Evolutionary conservation across 2,888 invertebrate species (phyloP), one percentile per base, ranked within the genome.

Genomic region (Cryptophagus acutangulus): DNA sequence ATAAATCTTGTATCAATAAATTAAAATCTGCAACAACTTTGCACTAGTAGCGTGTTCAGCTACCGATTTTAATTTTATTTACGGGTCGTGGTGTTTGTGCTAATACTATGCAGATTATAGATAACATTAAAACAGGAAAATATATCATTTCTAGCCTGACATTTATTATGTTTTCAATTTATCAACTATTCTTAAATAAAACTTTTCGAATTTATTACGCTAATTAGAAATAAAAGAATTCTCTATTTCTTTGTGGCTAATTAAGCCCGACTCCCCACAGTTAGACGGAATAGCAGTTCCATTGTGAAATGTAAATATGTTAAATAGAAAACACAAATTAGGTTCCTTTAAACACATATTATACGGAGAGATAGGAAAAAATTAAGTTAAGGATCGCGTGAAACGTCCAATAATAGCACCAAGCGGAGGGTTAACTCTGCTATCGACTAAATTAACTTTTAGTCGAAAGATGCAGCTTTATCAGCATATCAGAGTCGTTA

Each of bases 401-500:
- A 41, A 38, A 13, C 43, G n/a, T n/a, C n/a, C n/a, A n/a, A n/a
- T n/a, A n/a, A 28, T 39, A 43, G 45, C 41, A 42, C 26, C 36
- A 48, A 46, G 37, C 47, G 41, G 47, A 41, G 50, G 47, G 49
- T 48, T 48, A 50, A 48, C 49, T 43, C 43, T n/a, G n/a, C n/a
- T 46, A 48, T 49, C 46, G 48, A 46, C 41, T 51, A 52, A 52
- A 52, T 52, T 54, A 54, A 52, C 50, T 50, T 52, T 49, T 43
- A 49, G 51, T 48, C 39, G 48, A 46, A 48, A 52, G 52, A 54
- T 54, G 56, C 48, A 41, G 48, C 47, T 47, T 57, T 58, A 58
- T 58, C 58, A 53, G 49, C 47, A 43, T 49, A 58, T 57, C 55
- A 48, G 45, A 40, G 52, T 52, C 55, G 51, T 58, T 59, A 51